A percentile compares a stretch with the other conserved stretches of the same genome.
Evolutionary conservation across 2,888 invertebrate genomes (phyloP).

Genomic region (Carcina quercana): DNA sequence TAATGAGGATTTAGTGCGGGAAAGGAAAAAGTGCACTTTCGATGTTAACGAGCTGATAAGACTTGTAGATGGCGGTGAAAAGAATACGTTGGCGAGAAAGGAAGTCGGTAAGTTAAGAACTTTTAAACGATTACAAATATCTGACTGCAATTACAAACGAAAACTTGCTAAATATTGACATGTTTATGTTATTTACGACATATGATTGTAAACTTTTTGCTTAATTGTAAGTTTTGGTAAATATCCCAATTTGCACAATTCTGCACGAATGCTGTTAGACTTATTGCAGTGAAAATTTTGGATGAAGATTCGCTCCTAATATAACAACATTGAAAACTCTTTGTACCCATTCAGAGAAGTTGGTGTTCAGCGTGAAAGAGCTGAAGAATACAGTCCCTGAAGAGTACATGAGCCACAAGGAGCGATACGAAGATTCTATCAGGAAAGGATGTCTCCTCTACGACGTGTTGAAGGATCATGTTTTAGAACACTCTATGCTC

Average conservation of each 20-base stretch:
- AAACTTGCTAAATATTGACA: too few species aligned
- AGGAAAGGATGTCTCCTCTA: constrained; percentile 79
- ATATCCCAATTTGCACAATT: too few species aligned
- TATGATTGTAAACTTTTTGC: too few species aligned
- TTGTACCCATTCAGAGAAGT: too few species aligned
- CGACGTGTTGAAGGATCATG: constrained; percentile 46
- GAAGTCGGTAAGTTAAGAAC: constrained; percentile 43
- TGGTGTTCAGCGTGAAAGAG: constrained; percentile 36
- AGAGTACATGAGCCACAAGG: constrained; percentile 88
- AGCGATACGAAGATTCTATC: constrained; percentile 84
- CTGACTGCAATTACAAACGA: neutral
- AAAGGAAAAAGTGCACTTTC: constrained; percentile 81
- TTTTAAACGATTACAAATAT: neutral
- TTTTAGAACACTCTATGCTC: constrained; percentile 18
- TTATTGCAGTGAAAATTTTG: too few species aligned
- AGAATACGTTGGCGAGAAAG: constrained; percentile 78
- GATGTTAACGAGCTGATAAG: constrained; percentile 81
- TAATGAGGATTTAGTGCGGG: constrained; percentile 79
- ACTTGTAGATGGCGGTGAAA: constrained; percentile 82
- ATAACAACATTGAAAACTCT: too few species aligned
- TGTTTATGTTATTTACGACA: too few species aligned
- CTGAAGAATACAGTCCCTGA: constrained; percentile 76
- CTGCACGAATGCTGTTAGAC: too few species aligned
- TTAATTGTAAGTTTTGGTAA: too few species aligned
- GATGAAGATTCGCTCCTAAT: too few species aligned